A percentile compares a stretch with the other conserved stretches of the same genome.
phyloP scores from a whole-genome alignment of 2,797 vertebrate species.

The Zalophus californianus region DNA sequence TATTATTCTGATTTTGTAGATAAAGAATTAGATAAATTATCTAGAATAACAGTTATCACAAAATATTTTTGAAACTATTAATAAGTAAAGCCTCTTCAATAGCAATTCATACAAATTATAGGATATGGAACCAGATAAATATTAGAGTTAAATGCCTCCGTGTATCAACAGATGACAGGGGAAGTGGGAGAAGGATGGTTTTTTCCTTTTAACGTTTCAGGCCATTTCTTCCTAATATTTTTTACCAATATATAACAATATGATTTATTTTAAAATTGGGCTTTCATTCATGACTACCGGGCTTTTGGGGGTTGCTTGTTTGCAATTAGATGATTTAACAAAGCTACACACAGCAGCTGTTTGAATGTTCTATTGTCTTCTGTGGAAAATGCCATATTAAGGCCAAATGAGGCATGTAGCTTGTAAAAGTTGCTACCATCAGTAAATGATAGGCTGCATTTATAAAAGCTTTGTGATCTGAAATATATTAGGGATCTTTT shows the following conservation, averaged over 20 bases:
- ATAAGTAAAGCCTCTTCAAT: not conserved
- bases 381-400: conserved; percentile 31
- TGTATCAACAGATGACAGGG: not conserved
- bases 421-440: not conserved
- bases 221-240: not conserved
- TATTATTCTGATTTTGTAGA: not conserved
- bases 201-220: not conserved
- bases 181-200: fast-evolving
- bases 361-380: not conserved
- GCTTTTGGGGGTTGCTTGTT: not conserved
- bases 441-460: not conserved
- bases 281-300: not conserved
- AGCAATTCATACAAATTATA: not conserved
- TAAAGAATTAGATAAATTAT: not conserved
- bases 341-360: not conserved
- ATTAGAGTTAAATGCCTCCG: not conserved
- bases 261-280: not conserved
- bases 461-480: not conserved
- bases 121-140: not conserved
- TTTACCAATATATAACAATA: not conserved
- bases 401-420: not conserved
- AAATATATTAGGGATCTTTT: not conserved
- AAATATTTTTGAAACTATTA: not conserved
- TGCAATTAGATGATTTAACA: not conserved
- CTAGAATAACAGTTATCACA: not conserved